Evolutionary conservation across 2,797 vertebrate species (phyloP).

Genomic region (Anomalospiza imberbis): DNA sequence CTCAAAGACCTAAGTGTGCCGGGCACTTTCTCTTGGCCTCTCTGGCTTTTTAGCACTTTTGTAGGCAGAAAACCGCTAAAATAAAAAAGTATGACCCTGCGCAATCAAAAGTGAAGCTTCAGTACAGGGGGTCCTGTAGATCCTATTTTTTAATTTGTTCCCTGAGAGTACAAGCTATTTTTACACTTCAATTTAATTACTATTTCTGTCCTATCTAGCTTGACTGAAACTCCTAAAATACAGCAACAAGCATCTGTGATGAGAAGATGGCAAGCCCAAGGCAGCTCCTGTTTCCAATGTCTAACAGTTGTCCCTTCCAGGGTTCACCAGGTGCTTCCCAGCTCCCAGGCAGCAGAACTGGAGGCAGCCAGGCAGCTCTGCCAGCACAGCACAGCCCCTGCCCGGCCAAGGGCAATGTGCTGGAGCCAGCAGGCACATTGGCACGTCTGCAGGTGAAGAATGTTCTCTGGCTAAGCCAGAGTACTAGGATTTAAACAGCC

Average conservation of each 20-base stretch:
- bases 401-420: not conserved
- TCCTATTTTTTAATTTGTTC: not conserved
- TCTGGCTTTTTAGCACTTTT: not conserved
- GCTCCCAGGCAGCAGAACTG: not conserved
- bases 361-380: not conserved
- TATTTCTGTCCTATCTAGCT: not conserved
- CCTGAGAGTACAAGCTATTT: not conserved
- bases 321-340: not conserved
- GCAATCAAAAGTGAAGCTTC: not conserved
- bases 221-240: not conserved
- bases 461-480: not conserved
- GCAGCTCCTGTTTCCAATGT: rapidly evolving
- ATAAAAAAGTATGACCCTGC: not conserved
- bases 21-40: not conserved
- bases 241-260: not conserved
- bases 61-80: not conserved
- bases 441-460: not conserved
- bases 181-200: not conserved
- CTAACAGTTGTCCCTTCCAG: not conserved
- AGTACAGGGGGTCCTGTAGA: not conserved
- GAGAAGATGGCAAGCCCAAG: not conserved
- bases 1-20: not conserved
- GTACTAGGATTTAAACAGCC: not conserved
- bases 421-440: not conserved
- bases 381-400: not conserved